Evolutionary conservation across 2,797 vertebrate species (phyloP).

Genomic region (Phataginus tetradactyla): DNA sequence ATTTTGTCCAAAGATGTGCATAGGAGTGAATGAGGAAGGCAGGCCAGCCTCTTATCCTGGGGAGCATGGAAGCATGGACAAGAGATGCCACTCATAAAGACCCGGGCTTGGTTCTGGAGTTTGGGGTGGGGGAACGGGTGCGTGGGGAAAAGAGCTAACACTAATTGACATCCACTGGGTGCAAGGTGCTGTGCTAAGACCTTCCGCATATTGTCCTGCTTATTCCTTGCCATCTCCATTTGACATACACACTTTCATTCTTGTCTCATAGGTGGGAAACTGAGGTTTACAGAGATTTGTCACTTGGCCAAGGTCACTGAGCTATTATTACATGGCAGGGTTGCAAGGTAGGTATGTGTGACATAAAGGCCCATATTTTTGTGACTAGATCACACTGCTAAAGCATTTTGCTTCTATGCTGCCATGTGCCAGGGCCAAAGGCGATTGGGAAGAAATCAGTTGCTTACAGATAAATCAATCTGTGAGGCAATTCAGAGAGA

Average conservation of each 20-base stretch:
- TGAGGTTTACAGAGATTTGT: neutral
- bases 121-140: rapidly evolving
- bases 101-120: neutral
- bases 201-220: neutral
- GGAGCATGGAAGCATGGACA: neutral
- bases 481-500: neutral
- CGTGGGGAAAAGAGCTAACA: neutral
- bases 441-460: neutral
- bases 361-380: neutral
- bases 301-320: neutral
- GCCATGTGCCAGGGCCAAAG: neutral
- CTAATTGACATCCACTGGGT: neutral
- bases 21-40: neutral
- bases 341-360: neutral
- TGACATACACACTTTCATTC: neutral
- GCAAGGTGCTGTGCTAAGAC: neutral
- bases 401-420: neutral
- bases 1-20: neutral
- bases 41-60: neutral
- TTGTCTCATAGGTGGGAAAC: neutral
- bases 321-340: rapidly evolving
- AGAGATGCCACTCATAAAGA: neutral
- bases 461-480: neutral
- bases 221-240: neutral
- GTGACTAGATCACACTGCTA: neutral